phyloP scores from a whole-genome alignment of 2,888 invertebrate species.

The Temnothorax unifasciatus region DNA sequence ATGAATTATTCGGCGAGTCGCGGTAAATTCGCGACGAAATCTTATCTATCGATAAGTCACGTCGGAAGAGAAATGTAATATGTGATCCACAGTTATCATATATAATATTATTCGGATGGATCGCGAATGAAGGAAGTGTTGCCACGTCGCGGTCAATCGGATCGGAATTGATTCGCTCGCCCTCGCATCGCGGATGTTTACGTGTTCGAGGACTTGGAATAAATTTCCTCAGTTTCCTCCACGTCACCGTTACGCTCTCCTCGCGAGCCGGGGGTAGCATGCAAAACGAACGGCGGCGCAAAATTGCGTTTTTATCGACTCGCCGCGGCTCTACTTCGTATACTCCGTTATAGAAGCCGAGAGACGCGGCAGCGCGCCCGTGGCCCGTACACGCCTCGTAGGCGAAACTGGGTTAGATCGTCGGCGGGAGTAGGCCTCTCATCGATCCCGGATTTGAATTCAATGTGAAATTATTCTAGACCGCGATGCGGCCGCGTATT shows the following conservation, averaged over 20 bases:
- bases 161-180: neutral
- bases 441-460: slow-evolving; percentile 76
- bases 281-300: slow-evolving; percentile 43
- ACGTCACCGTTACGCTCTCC: slow-evolving; percentile 23
- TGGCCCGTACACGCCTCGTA: slow-evolving; percentile 66
- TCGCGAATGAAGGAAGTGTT: neutral
- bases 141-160: neutral
- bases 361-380: slow-evolving; percentile 41
- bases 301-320: slow-evolving; percentile 74
- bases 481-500: slow-evolving; percentile 63
- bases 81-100: neutral
- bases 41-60: neutral
- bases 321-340: slow-evolving; percentile 39
- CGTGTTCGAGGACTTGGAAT: too few species aligned
- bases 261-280: neutral
- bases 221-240: neutral
- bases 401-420: slow-evolving; percentile 77
- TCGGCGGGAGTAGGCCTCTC: slow-evolving; percentile 68
- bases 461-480: slow-evolving; percentile 72
- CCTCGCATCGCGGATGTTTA: too few species aligned
- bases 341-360: slow-evolving; percentile 10
- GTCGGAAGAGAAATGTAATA: slow-evolving; percentile 10
- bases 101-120: neutral
- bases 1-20: neutral
- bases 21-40: neutral